Conservation (phyloP, 1,140 invertebrate species). For the Elysia chlorotica region DNA sequence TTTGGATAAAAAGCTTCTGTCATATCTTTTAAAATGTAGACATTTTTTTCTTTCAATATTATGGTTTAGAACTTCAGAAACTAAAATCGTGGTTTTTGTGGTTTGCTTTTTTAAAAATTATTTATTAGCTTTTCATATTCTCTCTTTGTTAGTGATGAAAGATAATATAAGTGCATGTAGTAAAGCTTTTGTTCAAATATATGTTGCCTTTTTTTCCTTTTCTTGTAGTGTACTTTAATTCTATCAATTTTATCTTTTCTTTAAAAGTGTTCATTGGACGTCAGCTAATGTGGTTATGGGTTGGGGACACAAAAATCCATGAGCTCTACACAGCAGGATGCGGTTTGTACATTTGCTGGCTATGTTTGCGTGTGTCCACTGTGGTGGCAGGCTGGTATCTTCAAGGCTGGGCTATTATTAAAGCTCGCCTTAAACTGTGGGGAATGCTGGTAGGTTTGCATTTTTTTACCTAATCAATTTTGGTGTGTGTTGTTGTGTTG, state of each 20-base stretch:
- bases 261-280: slow-evolving; percentile 88
- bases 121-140: no score
- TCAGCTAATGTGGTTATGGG: slow-evolving; percentile 84
- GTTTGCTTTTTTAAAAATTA: no score
- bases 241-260: no score
- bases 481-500: no score
- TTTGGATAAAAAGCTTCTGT: no score
- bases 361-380: slow-evolving; percentile 77
- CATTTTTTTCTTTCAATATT: no score
- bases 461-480: no score
- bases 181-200: neutral
- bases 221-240: neutral
- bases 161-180: neutral
- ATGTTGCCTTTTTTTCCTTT: neutral
- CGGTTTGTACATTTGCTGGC: slow-evolving; percentile 93
- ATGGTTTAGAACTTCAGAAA: no score
- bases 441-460: slow-evolving; percentile 58
- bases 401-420: slow-evolving; percentile 79
- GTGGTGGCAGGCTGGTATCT: slow-evolving; percentile 85
- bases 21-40: no score
- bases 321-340: slow-evolving; percentile 95
- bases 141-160: no score
- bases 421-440: slow-evolving; percentile 78
- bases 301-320: slow-evolving; percentile 74
- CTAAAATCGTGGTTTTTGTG: no score